These are phyloP conservation scores for Salpingus planirostris DNA, from an alignment of 2,888 invertebrate species.

Conservation along the genomic window DNA sequence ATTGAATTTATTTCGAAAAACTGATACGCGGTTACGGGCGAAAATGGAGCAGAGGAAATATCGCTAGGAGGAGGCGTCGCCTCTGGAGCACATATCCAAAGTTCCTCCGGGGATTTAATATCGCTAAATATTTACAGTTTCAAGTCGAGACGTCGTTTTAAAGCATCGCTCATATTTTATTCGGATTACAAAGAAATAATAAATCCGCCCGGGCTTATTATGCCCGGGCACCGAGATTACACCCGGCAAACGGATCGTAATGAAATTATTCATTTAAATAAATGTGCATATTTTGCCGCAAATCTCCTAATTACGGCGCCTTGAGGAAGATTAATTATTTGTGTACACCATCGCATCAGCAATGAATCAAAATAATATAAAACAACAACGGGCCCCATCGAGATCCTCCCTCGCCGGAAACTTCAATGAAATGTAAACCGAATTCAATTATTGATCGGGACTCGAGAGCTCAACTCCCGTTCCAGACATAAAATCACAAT, in stretches of 20 bases:
- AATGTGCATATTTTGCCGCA: conserved; percentile 15
- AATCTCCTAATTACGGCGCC: conserved; percentile 13
- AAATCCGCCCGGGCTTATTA: conserved; percentile 8
- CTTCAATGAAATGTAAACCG: not conserved
- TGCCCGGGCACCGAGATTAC: conserved; percentile 5
- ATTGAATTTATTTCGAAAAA: no score
- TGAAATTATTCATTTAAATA: conserved; percentile 16
- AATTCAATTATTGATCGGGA: not conserved
- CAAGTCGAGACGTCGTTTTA: conserved; percentile 4
- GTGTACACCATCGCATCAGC: no score
- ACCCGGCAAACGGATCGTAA: conserved; percentile 10
- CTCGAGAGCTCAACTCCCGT: no score
- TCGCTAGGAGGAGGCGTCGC: no score
- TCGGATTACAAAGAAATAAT: conserved; percentile 14
- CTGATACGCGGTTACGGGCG: no score
- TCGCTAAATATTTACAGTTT: conserved; percentile 10
- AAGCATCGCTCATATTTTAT: conserved; percentile 10
- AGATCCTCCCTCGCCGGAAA: not conserved
- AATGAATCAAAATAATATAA: conserved; percentile 8
- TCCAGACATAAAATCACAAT: no score
- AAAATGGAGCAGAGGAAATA: no score
- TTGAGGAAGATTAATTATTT: conserved; percentile 13
- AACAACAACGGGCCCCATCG: not conserved
- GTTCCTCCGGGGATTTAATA: no score
- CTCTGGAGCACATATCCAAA: no score